Conservation (phyloP, 2,113 vertebrate species). For the Ciconia boyciana region DNA sequence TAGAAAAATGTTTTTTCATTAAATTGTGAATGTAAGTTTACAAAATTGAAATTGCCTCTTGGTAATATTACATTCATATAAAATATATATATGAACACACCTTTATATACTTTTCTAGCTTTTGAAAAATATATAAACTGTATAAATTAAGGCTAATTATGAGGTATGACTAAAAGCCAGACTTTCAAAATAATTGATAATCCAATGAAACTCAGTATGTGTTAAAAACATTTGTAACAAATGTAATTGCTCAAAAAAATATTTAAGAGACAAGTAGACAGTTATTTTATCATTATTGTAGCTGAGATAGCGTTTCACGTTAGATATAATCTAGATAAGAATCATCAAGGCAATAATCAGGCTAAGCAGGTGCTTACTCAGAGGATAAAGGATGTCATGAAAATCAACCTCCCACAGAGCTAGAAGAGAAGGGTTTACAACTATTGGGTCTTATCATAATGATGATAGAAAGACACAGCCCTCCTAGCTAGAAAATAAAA, state of each 20-base stretch:
- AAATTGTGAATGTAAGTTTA: neutral
- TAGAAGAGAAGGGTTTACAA: neutral
- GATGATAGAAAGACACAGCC: neutral
- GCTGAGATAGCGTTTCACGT: neutral
- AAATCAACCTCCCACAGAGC: constrained; percentile 1
- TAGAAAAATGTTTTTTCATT: neutral
- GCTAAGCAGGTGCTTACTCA: constrained; percentile 6
- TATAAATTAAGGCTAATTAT: neutral
- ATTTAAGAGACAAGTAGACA: neutral
- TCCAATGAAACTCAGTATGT: neutral
- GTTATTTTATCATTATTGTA: neutral
- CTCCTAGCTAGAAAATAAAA: neutral
- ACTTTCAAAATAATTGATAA: neutral
- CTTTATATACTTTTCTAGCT: neutral
- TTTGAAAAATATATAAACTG: neutral
- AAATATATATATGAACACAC: neutral
- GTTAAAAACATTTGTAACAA: neutral
- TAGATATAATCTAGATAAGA: neutral
- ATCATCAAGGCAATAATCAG: neutral
- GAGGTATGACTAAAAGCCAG: neutral
- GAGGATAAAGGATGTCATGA: neutral
- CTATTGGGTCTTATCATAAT: neutral
- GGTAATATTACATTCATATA: neutral
- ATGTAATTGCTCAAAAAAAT: neutral
- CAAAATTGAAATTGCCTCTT: neutral